phyloP scores from a whole-genome alignment of 2,888 invertebrate genomes.

The Lycocerus yunnanus region DNA sequence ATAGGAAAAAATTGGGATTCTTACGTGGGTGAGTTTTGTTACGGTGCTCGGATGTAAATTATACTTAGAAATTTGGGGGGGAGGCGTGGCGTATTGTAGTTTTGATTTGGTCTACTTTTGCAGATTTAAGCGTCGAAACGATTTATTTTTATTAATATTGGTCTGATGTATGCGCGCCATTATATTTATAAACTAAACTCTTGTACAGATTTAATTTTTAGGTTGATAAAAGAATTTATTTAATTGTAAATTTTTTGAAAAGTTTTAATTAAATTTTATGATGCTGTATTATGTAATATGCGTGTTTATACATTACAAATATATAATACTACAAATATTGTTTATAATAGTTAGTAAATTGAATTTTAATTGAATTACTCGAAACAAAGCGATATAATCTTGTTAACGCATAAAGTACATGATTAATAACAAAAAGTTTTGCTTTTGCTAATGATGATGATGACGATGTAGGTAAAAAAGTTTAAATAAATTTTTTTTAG shows the following conservation, averaged over 20 bases:
- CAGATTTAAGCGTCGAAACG: not conserved
- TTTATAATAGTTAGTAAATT: conserved; percentile 5
- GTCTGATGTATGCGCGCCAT: not conserved
- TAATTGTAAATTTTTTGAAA: conserved; percentile 1
- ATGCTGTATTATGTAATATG: not conserved
- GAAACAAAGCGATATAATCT: not conserved
- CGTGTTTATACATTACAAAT: not conserved
- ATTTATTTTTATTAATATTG: not conserved
- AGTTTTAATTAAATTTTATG: not conserved
- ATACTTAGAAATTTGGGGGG: not conserved
- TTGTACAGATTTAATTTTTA: not conserved
- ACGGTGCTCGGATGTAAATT: not conserved
- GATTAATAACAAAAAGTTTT: not conserved
- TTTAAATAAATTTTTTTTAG: not conserved
- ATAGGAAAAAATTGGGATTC: not conserved
- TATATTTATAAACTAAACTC: not conserved
- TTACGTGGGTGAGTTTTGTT: not conserved
- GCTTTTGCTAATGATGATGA: not conserved
- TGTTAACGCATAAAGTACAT: not conserved
- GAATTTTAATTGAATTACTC: not conserved
- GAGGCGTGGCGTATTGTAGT: not conserved
- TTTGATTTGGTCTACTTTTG: too few species aligned
- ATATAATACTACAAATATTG: not conserved
- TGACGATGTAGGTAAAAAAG: not conserved
- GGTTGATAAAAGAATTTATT: not conserved